A percentile compares a stretch with the other conserved stretches of the same genome.
Evolutionary conservation across 2,113 vertebrate genomes (phyloP).

Genomic region (Saccopteryx bilineata): DNA sequence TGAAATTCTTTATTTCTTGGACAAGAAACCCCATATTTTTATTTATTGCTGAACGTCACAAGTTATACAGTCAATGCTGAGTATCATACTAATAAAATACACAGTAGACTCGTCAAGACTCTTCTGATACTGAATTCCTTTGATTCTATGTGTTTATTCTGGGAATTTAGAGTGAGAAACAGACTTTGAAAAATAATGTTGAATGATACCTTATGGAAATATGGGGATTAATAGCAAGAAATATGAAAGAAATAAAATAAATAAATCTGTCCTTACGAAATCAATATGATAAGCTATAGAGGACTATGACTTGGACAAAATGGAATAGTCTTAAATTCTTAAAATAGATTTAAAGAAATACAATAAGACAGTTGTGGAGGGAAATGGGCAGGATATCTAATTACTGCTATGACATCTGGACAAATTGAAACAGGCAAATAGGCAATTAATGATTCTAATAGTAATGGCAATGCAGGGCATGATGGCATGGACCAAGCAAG

Average conservation of each 20-base stretch:
- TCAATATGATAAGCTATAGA: conserved; percentile 37
- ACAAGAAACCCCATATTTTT: not conserved
- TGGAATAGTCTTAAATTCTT: not conserved
- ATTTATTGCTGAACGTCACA: not conserved
- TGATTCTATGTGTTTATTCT: not conserved
- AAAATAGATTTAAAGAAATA: not conserved
- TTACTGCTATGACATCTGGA: conserved; percentile 7
- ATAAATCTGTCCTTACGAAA: not conserved
- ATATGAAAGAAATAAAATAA: not conserved
- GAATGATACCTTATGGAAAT: not conserved
- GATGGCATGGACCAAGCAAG: not conserved
- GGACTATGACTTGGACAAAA: not conserved
- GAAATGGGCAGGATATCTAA: conserved; percentile 8
- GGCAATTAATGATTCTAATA: conserved; percentile 18
- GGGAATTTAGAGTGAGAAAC: not conserved
- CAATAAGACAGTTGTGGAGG: not conserved
- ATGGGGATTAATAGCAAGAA: not conserved
- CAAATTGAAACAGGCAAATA: conserved; percentile 47
- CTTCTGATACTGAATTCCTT: not conserved
- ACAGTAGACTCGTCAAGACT: not conserved
- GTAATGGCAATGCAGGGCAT: not conserved
- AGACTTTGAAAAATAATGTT: not conserved
- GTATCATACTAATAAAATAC: not conserved
- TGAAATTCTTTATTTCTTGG: not conserved
- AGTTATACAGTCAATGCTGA: not conserved